These are phyloP conservation scores for Cecropterus lyciades DNA, from an alignment of 1,140 invertebrate species.

Conservation along the genomic window DNA sequence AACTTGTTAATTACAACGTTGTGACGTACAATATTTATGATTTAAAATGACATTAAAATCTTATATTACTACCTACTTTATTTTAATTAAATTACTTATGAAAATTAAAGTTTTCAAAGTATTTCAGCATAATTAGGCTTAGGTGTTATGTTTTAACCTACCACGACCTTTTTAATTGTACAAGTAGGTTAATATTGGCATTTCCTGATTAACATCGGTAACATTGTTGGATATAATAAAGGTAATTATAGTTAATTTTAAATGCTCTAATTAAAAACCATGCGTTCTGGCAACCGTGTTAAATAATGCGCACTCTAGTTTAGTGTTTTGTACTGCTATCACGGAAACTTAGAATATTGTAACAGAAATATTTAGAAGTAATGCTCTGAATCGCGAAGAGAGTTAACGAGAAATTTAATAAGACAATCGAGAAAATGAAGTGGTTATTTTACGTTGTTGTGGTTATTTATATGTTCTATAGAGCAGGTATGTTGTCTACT, in stretches of 20 bases:
- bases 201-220: constrained; percentile 49
- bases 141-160: not conserved
- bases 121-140: not conserved
- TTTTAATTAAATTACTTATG: too few relatives aligned
- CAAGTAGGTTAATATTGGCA: constrained; percentile 41
- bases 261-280: constrained; percentile 51
- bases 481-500: constrained; percentile 49
- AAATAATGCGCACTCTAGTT: constrained; percentile 43
- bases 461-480: constrained; percentile 63
- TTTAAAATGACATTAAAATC: too few relatives aligned
- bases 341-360: not conserved
- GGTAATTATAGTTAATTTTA: constrained; percentile 55
- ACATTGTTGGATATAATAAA: constrained; percentile 51
- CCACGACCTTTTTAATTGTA: constrained; percentile 58
- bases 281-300: constrained; percentile 41
- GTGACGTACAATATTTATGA: too few relatives aligned
- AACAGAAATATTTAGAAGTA: constrained; percentile 26
- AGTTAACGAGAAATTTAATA: too few relatives aligned
- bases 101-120: too few relatives aligned
- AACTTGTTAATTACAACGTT: too few relatives aligned
- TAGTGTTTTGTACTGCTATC: constrained; percentile 37
- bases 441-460: constrained; percentile 63
- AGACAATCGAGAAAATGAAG: constrained; percentile 56
- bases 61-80: too few relatives aligned
- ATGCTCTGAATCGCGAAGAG: constrained; percentile 3